phyloP scores from a whole-genome alignment of 2,888 invertebrate species.

The Maniola hyperantus region DNA sequence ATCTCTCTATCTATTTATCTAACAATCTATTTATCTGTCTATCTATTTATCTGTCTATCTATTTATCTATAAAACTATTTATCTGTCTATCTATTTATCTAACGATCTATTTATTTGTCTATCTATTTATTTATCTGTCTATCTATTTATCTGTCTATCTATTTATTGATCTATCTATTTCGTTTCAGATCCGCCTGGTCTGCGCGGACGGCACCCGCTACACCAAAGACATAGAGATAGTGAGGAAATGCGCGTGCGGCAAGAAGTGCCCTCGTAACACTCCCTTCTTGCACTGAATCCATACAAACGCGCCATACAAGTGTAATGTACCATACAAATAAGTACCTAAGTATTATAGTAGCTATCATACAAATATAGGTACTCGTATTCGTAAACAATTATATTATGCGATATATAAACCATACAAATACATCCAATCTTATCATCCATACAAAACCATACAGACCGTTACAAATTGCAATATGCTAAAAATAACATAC shows the following conservation, averaged over 20 bases:
- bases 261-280: constrained; percentile 86
- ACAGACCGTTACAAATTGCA: background rate
- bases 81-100: too few relatives aligned
- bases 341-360: constrained; percentile 6
- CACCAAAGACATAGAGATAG: constrained; percentile 97
- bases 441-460: background rate
- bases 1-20: too few relatives aligned
- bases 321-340: constrained; percentile 6
- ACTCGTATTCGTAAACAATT: background rate
- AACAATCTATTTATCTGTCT: too few relatives aligned
- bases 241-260: constrained; percentile 97
- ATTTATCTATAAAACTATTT: too few relatives aligned
- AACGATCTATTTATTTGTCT: too few relatives aligned
- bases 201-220: constrained; percentile 96
- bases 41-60: too few relatives aligned
- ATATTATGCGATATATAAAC: background rate
- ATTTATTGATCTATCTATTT: background rate
- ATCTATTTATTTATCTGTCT: too few relatives aligned
- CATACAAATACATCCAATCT: background rate
- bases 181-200: constrained; percentile 90
- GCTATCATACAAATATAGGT: background rate
- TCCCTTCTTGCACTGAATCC: constrained; percentile 60
- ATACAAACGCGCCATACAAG: constrained; percentile 1
- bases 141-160: too few relatives aligned
- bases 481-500: too few relatives aligned